These are phyloP conservation scores for Athalia circularis DNA, from an alignment of 2,888 invertebrate genomes.

Conservation along the genomic window DNA sequence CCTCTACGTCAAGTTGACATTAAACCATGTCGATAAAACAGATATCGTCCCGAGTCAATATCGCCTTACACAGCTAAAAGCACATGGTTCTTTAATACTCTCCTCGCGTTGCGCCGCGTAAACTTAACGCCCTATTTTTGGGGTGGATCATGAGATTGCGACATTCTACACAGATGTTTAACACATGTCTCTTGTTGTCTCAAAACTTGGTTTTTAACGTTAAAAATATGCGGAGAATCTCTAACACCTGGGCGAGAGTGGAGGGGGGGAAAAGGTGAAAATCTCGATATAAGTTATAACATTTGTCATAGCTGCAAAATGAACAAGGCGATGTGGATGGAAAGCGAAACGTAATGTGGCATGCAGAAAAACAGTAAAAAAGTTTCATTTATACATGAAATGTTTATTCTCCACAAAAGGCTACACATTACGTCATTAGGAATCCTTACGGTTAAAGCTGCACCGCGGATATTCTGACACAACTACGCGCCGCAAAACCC, in stretches of 20 bases:
- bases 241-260: background rate
- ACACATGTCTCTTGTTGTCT: slow-evolving; percentile 57
- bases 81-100: no score
- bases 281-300: background rate
- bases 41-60: no score
- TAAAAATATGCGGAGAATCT: slow-evolving; percentile 50
- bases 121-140: slow-evolving; percentile 54
- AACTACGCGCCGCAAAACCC: slow-evolving; percentile 47
- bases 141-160: slow-evolving; percentile 49
- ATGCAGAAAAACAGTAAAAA: background rate
- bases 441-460: slow-evolving; percentile 58
- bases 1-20: no score
- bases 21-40: no score
- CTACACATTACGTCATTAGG: slow-evolving; percentile 46
- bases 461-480: slow-evolving; percentile 51
- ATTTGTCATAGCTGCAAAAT: no score
- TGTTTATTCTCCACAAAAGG: slow-evolving; percentile 8
- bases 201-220: slow-evolving; percentile 47
- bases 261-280: background rate
- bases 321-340: no score
- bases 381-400: background rate
- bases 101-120: slow-evolving; percentile 25
- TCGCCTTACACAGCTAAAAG: no score
- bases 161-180: slow-evolving; percentile 56
- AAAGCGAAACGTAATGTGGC: no score